These are phyloP conservation scores for Lerema accius DNA, from an alignment of 1,140 invertebrate genomes.

Conservation along the genomic window DNA sequence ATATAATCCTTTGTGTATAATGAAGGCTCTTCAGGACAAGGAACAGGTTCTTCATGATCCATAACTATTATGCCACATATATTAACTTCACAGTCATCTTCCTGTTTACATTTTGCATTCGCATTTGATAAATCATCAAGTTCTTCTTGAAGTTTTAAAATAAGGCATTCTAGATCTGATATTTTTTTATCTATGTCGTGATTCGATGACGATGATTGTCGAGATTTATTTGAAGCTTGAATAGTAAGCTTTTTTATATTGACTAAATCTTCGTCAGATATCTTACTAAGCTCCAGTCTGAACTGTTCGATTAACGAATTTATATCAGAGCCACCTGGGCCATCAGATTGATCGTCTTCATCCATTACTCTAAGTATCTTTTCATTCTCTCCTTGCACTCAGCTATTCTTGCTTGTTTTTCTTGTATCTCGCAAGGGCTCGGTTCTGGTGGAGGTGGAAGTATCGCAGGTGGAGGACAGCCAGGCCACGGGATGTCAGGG, in stretches of 20 bases:
- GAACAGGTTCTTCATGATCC: background rate
- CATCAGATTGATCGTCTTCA: conserved; percentile 11
- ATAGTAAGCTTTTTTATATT: conserved; percentile 42
- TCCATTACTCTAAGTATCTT: conserved; percentile 57
- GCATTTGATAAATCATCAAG: conserved; percentile 43
- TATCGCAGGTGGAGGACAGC: conserved; percentile 47
- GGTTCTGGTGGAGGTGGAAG: conserved; percentile 43
- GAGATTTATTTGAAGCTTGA: conserved; percentile 37
- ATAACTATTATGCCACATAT: background rate
- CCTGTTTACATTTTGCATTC: conserved; percentile 11
- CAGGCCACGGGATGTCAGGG: conserved; percentile 50
- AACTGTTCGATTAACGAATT: conserved; percentile 43
- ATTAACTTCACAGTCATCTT: background rate
- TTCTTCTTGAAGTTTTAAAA: conserved; percentile 55
- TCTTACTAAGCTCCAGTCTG: conserved; percentile 30
- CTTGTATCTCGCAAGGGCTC: conserved; percentile 54
- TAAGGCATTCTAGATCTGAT: conserved; percentile 53
- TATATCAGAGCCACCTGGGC: conserved; percentile 22
- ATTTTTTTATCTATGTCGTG: conserved; percentile 54
- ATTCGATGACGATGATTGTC: conserved; percentile 19
- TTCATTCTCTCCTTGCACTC: conserved; percentile 58
- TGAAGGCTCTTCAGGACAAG: background rate
- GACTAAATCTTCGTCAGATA: conserved; percentile 28
- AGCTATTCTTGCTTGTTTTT: conserved; percentile 39
- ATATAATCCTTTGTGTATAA: background rate